These are phyloP conservation scores for Macquaria australasica DNA, from an alignment of 2,113 vertebrate species.

Conservation along the genomic window DNA sequence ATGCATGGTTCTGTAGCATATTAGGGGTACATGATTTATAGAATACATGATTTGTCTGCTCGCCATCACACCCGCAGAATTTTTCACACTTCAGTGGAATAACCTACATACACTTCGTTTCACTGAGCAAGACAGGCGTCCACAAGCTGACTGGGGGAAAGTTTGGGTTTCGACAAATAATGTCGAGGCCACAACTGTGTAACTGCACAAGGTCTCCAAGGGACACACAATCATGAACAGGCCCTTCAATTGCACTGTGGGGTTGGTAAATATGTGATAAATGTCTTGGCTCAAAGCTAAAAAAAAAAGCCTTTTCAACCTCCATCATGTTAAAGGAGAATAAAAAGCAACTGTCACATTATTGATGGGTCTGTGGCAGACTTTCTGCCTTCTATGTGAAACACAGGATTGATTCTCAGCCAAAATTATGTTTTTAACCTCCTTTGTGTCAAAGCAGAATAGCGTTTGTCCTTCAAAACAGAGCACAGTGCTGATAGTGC, in stretches of 20 bases:
- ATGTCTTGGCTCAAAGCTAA: neutral
- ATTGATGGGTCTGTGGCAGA: neutral
- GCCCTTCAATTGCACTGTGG: neutral
- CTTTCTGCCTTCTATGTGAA: neutral
- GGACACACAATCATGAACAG: constrained; percentile 4
- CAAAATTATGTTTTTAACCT: constrained; percentile 33
- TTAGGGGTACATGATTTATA: constrained; percentile 2
- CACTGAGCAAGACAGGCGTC: constrained; percentile 13
- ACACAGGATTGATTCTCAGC: constrained; percentile 4
- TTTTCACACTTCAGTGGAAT: constrained; percentile 46
- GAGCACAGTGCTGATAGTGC: constrained; percentile 32
- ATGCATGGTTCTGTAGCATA: constrained; percentile 61
- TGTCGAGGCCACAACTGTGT: constrained; percentile 13
- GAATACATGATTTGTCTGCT: constrained; percentile 52
- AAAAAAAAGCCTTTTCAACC: constrained; percentile 17
- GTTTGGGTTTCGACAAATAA: constrained; percentile 24
- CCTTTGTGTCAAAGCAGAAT: constrained; percentile 20
- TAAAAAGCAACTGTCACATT: constrained; percentile 1
- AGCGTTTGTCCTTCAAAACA: constrained; percentile 30
- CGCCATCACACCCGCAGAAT: constrained; percentile 30
- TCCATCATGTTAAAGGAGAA: constrained; percentile 3
- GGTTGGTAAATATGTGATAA: neutral
- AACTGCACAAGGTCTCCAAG: constrained; percentile 12
- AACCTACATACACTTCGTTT: constrained; percentile 30
- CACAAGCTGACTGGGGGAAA: neutral